phyloP scores from a whole-genome alignment of 2,888 invertebrate genomes.

The Microctonus brassicae region DNA sequence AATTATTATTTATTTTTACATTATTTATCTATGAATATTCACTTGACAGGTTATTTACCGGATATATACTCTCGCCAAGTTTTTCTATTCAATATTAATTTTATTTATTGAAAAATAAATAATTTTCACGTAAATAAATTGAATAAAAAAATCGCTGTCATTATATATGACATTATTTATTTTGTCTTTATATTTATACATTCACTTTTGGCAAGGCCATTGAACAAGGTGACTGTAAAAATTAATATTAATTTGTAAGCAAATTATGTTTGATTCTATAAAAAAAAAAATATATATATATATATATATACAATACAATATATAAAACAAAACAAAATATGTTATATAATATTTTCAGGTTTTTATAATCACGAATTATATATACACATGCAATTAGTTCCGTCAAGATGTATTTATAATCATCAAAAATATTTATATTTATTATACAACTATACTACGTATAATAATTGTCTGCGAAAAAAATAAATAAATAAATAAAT shows the following conservation, averaged over 20 bases:
- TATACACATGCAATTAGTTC: neutral
- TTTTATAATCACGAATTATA: no score
- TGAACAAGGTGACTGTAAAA: neutral
- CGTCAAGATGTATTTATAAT: neutral
- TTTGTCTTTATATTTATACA: neutral
- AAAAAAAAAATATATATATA: no score
- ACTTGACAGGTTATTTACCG: slow-evolving; percentile 5
- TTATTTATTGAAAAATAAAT: neutral
- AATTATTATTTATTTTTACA: neutral
- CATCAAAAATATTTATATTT: neutral
- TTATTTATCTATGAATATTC: neutral
- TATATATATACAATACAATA: no score
- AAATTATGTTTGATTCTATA: neutral
- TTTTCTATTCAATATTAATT: neutral
- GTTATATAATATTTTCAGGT: neutral
- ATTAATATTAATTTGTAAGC: neutral
- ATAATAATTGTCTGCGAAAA: neutral
- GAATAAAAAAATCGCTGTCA: neutral
- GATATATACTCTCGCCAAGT: neutral
- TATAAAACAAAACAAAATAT: neutral
- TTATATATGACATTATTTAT: neutral
- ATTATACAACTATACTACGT: neutral
- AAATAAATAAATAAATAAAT: no score
- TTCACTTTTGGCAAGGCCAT: neutral
- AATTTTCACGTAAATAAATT: neutral